These are phyloP conservation scores for Micropoecilia bifurca DNA, from an alignment of 2,797 vertebrate genomes.

Conservation along the genomic window DNA sequence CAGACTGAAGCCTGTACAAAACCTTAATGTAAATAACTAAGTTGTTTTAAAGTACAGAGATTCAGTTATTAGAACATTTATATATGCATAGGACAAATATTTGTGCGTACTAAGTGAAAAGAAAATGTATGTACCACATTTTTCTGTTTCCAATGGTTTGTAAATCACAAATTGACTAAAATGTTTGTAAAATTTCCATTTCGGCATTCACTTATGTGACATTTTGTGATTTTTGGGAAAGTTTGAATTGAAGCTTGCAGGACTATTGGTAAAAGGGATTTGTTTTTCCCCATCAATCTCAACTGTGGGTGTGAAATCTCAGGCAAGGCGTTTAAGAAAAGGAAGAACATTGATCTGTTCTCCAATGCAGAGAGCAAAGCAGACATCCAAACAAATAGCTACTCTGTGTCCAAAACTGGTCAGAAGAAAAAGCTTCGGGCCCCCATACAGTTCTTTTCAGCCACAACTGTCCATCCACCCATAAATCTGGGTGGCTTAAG, in stretches of 20 bases:
- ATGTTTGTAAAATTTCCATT: slow-evolving; percentile 1
- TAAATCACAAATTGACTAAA: neutral
- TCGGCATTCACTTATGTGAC: neutral
- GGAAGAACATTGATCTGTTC: slow-evolving; percentile 49
- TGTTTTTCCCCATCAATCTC: slow-evolving; percentile 37
- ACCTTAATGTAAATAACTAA: neutral
- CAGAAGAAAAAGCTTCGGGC: slow-evolving; percentile 40
- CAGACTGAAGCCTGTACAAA: neutral
- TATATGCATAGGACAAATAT: neutral
- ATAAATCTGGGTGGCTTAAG: slow-evolving; percentile 37
- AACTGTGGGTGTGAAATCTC: slow-evolving; percentile 36
- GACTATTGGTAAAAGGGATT: slow-evolving; percentile 9
- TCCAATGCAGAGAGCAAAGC: slow-evolving; percentile 45
- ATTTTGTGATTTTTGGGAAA: neutral
- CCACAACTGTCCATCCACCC: slow-evolving; percentile 33
- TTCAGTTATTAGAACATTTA: neutral
- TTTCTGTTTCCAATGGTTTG: neutral
- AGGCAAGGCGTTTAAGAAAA: slow-evolving; percentile 25
- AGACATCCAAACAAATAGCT: slow-evolving; percentile 47
- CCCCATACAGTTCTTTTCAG: slow-evolving; percentile 62
- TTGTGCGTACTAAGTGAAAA: neutral
- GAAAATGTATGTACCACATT: neutral
- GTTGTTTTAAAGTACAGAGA: neutral
- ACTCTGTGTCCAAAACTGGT: slow-evolving; percentile 44
- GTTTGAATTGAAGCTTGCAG: slow-evolving; percentile 12